Evolutionary conservation across 2,113 vertebrate genomes (phyloP), one percentile per base, ranked within the genome.

Genomic region (Carollia perspicillata): DNA sequence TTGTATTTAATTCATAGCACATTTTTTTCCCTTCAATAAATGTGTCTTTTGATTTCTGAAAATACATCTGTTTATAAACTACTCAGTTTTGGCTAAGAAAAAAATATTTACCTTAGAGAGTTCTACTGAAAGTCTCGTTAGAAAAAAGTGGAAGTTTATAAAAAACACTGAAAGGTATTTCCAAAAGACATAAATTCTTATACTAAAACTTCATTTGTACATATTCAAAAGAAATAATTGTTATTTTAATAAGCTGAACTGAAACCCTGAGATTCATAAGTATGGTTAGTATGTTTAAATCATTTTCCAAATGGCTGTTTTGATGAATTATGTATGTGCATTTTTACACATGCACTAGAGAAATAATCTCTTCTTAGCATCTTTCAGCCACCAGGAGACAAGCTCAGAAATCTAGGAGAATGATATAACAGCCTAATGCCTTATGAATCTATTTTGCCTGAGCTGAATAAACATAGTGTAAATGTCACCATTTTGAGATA

Each of bases 241-340:
- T 49, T 89, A 91, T 87, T 92, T 97, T 96, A 97, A 92, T 84
- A 88, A 90, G 51, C 78, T 86, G 94, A 94, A 14, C n/a, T 66
- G 37, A 93, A 92, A 49, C 44, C 8, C 77, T 88, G 35, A 75
- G 42, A 88, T 96, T 90, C 51, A 84, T n/a, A 72, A 79, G 3
- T 92, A 47, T 81, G 42, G 44, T 79, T 72, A 33, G 3, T 37
- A 85, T 89, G 5, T 75, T 93, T 98, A 95, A 97, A 90, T 96
- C 65, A 75, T 95, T 96, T 97, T 94, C 65, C 84, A 88, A 94
- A 89, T 60, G 58, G 35, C 42, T 58, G 49, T 86, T 96, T 88
- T 95, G 75, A 95, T 95, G 69, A 97, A 97, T 96, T 96, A 97
- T 96, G 81, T 26, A 96, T 95, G 16, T 85, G 30, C 20, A 8